Percentiles rank a stretch among this genome's conserved stretches.
Evolutionary conservation across 2,113 vertebrate genomes (phyloP).

Genomic region (Hypanus sabinus): DNA sequence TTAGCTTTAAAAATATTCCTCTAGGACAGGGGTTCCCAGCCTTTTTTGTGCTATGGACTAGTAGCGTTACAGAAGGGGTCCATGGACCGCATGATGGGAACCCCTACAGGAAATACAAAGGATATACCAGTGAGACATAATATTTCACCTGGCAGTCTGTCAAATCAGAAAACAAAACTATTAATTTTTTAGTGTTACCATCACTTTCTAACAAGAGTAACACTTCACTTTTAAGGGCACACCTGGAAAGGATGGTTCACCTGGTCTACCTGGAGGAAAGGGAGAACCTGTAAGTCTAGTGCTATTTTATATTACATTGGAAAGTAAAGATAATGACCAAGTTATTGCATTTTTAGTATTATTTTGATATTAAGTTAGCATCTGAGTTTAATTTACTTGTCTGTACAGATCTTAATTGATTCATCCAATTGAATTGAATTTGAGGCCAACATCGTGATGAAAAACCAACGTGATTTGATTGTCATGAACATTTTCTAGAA

Average conservation of each 20-base stretch:
- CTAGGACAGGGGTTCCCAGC: neutral
- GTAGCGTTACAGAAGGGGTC: too few species aligned
- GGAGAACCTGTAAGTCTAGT: constrained; percentile 34
- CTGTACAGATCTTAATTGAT: neutral
- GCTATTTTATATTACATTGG: neutral
- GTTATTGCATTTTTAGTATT: neutral
- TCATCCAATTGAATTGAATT: neutral
- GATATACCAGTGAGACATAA: neutral
- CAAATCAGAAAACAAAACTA: neutral
- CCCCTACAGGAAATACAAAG: neutral
- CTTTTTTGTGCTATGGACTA: too few species aligned
- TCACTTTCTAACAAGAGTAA: neutral
- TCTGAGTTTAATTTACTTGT: neutral
- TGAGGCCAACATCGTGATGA: neutral
- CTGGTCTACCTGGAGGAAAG: constrained; percentile 19
- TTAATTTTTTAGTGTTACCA: neutral
- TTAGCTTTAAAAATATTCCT: neutral
- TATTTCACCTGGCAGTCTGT: neutral
- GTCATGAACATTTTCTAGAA: neutral
- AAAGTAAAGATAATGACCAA: neutral
- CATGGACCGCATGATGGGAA: too few species aligned
- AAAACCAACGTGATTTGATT: neutral
- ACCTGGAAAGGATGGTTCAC: neutral
- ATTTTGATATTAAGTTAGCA: neutral
- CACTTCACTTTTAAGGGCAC: constrained; percentile 20